These are phyloP conservation scores for Apoda limacodes DNA, from an alignment of 2,888 invertebrate species.

Conservation along the genomic window DNA sequence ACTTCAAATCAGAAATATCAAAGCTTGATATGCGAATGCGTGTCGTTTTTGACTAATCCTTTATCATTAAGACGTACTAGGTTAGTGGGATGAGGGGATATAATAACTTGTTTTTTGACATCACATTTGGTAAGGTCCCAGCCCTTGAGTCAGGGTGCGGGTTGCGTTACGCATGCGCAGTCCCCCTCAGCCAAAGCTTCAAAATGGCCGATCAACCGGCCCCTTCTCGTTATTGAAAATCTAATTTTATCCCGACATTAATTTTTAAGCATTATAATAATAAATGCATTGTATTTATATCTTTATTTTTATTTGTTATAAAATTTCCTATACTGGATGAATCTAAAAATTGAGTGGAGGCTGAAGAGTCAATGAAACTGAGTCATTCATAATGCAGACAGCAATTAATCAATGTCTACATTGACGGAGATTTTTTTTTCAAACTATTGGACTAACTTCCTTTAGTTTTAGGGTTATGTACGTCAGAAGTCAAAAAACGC, in stretches of 20 bases:
- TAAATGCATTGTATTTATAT: too few relatives aligned
- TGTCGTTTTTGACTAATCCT: constrained; percentile 41
- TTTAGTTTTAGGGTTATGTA: neutral
- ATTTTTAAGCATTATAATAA: too few relatives aligned
- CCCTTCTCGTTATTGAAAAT: constrained; percentile 66
- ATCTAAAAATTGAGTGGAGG: too few relatives aligned
- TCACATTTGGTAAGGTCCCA: constrained; percentile 55
- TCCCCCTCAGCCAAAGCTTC: constrained; percentile 51
- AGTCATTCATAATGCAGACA: too few relatives aligned
- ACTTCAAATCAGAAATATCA: too few relatives aligned
- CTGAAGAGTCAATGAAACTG: too few relatives aligned
- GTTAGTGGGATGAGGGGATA: constrained; percentile 63
- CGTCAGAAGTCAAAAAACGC: neutral
- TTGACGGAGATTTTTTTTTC: too few relatives aligned
- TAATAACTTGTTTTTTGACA: constrained; percentile 69
- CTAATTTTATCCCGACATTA: constrained; percentile 67
- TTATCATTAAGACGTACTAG: constrained; percentile 55
- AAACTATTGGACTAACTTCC: too few relatives aligned
- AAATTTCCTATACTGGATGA: too few relatives aligned
- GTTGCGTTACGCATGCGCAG: constrained; percentile 50
- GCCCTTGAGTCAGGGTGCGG: constrained; percentile 59
- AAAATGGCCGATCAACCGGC: constrained; percentile 64
- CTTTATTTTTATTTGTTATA: too few relatives aligned
- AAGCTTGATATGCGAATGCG: too few relatives aligned
- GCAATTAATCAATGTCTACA: too few relatives aligned